Percentiles rank a stretch among this genome's conserved stretches.
Evolutionary conservation across 2,888 invertebrate species (phyloP).

Genomic region (Papilio gigon): DNA sequence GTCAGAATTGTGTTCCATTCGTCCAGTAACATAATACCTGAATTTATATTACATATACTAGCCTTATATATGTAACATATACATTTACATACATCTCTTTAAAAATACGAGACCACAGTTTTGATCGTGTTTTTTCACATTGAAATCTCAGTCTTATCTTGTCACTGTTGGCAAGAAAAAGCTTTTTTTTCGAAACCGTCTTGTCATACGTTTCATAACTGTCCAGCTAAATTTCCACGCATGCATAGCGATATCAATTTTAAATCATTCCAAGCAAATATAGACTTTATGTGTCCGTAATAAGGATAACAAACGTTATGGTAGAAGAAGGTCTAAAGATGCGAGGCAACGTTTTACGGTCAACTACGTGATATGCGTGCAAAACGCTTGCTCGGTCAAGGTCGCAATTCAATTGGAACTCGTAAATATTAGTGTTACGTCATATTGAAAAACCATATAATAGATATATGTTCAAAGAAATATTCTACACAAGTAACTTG

Average conservation of each 20-base stretch:
- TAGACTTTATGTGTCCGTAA: neutral
- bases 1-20: constrained; percentile 5
- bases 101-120: too few relatives aligned
- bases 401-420: constrained; percentile 33
- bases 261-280: neutral
- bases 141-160: neutral
- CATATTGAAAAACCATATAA: neutral
- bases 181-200: constrained; percentile 29
- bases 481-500: neutral
- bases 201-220: constrained; percentile 25
- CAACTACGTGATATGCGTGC: constrained; percentile 39
- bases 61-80: neutral
- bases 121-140: too few relatives aligned
- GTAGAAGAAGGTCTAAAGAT: constrained; percentile 16
- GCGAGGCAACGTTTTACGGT: constrained; percentile 36
- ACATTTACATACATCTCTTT: too few relatives aligned
- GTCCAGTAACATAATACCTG: neutral
- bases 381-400: constrained; percentile 40
- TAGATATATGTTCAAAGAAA: neutral
- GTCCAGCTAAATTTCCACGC: constrained; percentile 10
- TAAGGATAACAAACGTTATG: constrained; percentile 19
- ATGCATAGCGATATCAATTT: neutral
- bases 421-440: neutral
- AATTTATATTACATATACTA: neutral
- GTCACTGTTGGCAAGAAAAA: constrained; percentile 13